Evolutionary conservation across 2,888 invertebrate species (phyloP).

Genomic region (Lithophane semibrunnea): DNA sequence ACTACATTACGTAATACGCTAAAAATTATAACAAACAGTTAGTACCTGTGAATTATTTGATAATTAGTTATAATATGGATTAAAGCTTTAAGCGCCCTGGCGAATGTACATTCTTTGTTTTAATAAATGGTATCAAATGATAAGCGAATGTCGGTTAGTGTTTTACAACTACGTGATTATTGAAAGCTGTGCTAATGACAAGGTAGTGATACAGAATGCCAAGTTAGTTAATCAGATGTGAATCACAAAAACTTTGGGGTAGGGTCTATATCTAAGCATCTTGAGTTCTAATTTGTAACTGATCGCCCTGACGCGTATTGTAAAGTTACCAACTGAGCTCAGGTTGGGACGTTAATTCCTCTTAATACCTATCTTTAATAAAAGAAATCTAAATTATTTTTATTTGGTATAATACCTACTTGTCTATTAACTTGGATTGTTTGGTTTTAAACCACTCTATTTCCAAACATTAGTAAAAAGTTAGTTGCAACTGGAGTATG

Average conservation of each 20-base stretch:
- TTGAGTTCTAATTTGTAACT: neutral
- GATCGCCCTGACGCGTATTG: neutral
- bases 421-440: neutral
- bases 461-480: neutral
- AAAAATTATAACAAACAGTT: neutral
- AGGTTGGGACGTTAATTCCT: neutral
- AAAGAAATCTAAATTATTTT: neutral
- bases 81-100: conserved; percentile 32
- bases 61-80: neutral
- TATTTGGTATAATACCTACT: neutral
- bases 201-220: neutral
- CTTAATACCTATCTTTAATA: too few species aligned
- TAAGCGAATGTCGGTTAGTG: conserved; percentile 38
- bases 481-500: neutral
- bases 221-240: neutral
- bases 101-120: conserved; percentile 30
- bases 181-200: conserved; percentile 27
- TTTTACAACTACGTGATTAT: neutral
- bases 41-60: neutral
- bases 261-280: neutral
- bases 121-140: conserved; percentile 4
- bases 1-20: conserved; percentile 1
- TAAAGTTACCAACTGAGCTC: neutral
- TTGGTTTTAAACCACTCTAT: neutral
- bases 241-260: neutral